Evolutionary conservation across 2,888 invertebrate species (phyloP), one percentile per base, ranked within the genome.

Genomic region (Oconnorella tubifera): DNA sequence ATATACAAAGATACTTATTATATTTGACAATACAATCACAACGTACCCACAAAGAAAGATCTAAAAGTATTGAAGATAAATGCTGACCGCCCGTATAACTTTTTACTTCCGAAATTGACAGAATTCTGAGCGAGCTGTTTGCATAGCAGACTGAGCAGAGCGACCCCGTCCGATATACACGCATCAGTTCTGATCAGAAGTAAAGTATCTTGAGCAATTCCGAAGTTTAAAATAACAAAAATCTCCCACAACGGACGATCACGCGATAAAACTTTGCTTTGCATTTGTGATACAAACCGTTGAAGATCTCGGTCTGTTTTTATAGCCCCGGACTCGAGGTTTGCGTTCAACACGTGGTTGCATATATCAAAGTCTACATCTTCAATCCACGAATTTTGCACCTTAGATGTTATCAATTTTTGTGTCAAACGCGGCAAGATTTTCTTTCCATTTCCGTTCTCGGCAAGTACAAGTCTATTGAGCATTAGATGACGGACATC

Each of bases 211-310:
- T 78, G 74, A 2, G 73, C 73, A 28, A 79, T 77, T 2, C 83
- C 82, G 69, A 81, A 83, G 66, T 82, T 78, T 2, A 80, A 78
- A 14, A 85, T 70, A 3, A 86, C 80, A 59, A 84, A 83, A 33
- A 86, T 77, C 73, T 86, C 85, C 86, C 86, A 86, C 4, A 85
- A 79, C 0, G 86, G 85, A 61, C 79, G 79, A 27, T 82, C 81
- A 23, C 75, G 68, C 0, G 82, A 75, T 59, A 86, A 74, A 1
- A 82, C 80, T 59, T 80, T 77, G 6, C 28, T 29, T 23, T 31
- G 28, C 33, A 28, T 28, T 27, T 23, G 56, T 6, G 23, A 31
- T 14, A 29, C 29, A 28, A 50, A 29, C 60, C 27, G 27, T 31
- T 50, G 60, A 10, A 51, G 14, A 27, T 51, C 53, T 6, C 4